Evolutionary conservation across 2,113 vertebrate genomes (phyloP), one percentile per base, ranked within the genome.

Genomic region (Psammodynastes pulverulentus): DNA sequence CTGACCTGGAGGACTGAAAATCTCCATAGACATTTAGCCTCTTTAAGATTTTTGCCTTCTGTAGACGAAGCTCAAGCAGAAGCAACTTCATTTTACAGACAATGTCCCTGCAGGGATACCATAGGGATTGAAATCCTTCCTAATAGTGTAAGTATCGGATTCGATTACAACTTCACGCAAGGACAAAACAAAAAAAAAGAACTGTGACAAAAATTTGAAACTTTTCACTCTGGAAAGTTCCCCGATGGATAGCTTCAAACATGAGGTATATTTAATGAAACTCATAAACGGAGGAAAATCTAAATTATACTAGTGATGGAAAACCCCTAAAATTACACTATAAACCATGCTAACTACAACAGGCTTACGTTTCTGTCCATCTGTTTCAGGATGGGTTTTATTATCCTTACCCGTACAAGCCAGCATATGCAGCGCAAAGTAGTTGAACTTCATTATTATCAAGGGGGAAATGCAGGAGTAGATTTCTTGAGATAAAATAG

Each of bases 161-260:
- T n/a, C n/a, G n/a, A n/a, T n/a, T n/a, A n/a, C n/a, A n/a, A n/a
- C n/a, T n/a, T n/a, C n/a, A n/a, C n/a, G n/a, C n/a, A n/a, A n/a
- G n/a, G n/a, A n/a, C n/a, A n/a, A n/a, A n/a, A n/a, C n/a, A n/a
- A n/a, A n/a, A n/a, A n/a, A 49, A 49, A 96, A 97, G 97, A 88
- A 94, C 23, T 85, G 92, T 96, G 97, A 96, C 97, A 97, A 96
- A 90, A 94, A 95, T 92, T 93, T 95, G 97, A 96, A 97, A 97
- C 97, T 97, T 98, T 97, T 97, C 91, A 97, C 97, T 97, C 95
- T 90, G 96, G 94, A 96, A 97, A 96, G 94, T 97, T 97, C 96
- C 97, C 96, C 97, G 97, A 96, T 96, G 97, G 95, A 94, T 94
- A 96, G 96, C 97, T 97, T 97, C 96, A 96, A 91, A 97, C 97